Evolutionary conservation across 64 coral and sea anemone species (phyloP).

Genomic region (Dendrophyllia cribrosa): DNA sequence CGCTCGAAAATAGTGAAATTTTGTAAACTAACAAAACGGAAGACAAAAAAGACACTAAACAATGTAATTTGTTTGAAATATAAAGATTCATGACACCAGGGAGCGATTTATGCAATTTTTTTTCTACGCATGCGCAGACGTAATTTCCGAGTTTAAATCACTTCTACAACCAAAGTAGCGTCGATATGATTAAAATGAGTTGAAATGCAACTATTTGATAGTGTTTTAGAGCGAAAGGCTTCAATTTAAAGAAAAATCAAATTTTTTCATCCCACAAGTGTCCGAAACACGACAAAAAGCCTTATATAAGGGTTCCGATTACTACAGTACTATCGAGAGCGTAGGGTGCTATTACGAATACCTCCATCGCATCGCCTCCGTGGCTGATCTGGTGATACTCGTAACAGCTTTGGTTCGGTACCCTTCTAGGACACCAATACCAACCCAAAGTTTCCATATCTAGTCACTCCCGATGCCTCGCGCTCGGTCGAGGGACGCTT

Average conservation of each 20-base stretch:
- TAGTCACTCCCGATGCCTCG: slow-evolving; percentile 39
- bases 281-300: not conserved
- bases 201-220: not conserved
- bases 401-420: slow-evolving; percentile 58
- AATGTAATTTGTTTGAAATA: not conserved
- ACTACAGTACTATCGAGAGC: no score
- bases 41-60: not conserved
- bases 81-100: no score
- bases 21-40: no score
- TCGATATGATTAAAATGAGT: not conserved
- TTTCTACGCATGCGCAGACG: slow-evolving; percentile 3
- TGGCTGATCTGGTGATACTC: slow-evolving; percentile 54
- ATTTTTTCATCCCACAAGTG: not conserved
- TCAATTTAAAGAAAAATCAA: not conserved
- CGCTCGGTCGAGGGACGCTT: slow-evolving; percentile 29
- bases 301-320: not conserved
- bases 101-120: not conserved
- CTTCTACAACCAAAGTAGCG: not conserved
- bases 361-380: slow-evolving; percentile 42
- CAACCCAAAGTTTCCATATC: slow-evolving; percentile 46
- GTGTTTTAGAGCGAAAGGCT: not conserved
- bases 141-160: not conserved
- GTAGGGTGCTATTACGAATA: slow-evolving; percentile 41
- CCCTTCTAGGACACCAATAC: slow-evolving; percentile 46
- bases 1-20: no score